A percentile compares a stretch with the other conserved stretches of the same genome.
These are phyloP conservation scores for Enteromius radiatus DNA, from an alignment of 2,797 vertebrate species.

Conservation along the genomic window DNA sequence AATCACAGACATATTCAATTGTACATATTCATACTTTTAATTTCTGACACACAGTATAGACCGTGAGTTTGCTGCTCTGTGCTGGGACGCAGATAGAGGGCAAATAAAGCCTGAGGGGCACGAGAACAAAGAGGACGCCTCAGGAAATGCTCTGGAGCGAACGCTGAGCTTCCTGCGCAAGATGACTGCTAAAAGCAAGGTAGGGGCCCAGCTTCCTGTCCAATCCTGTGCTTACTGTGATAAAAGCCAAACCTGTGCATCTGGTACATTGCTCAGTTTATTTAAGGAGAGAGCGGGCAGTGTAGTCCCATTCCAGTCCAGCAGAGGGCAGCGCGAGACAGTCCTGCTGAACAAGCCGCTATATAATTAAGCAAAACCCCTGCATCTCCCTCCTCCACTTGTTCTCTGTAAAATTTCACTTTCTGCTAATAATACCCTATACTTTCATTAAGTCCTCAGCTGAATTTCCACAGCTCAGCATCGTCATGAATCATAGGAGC, in stretches of 20 bases:
- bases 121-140: slow-evolving; percentile 40
- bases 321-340: slow-evolving; percentile 51
- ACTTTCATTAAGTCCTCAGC: background rate
- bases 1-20: background rate
- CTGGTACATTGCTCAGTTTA: background rate
- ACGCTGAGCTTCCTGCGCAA: slow-evolving; percentile 66
- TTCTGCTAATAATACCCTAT: slow-evolving; percentile 5
- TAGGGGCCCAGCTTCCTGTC: slow-evolving; percentile 27
- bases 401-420: background rate
- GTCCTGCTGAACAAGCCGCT: background rate
- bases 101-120: slow-evolving; percentile 28
- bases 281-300: background rate
- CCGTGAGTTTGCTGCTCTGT: slow-evolving; percentile 34
- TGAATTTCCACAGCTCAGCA: background rate
- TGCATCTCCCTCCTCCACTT: background rate
- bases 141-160: slow-evolving; percentile 55
- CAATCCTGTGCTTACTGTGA: background rate
- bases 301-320: slow-evolving; percentile 29
- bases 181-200: slow-evolving; percentile 62
- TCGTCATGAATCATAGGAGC: background rate
- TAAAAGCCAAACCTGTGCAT: background rate
- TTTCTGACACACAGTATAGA: slow-evolving; percentile 61
- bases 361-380: background rate
- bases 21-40: background rate
- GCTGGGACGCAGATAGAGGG: slow-evolving; percentile 30